Evolutionary conservation across 2,888 invertebrate genomes (phyloP), one percentile per base, ranked within the genome.

Genomic region (Cephalotes varians): DNA sequence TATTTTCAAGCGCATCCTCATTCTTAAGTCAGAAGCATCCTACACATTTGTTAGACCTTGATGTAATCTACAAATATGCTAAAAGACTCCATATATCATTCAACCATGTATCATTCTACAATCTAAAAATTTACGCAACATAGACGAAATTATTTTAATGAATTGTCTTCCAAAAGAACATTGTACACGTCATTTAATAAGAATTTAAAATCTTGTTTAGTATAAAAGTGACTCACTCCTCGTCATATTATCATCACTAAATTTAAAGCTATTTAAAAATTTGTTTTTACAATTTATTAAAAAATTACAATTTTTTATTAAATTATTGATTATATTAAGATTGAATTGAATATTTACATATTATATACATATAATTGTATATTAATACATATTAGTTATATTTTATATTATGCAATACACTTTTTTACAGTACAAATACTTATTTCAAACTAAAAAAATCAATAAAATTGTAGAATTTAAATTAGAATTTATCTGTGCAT

Each of bases 1-100:
- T 3, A 60, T 60, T 60, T 34, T 60, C 31, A 31, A 31, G 31
- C n/a, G 18, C 58, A n/a, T 60, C 0, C 9, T 44, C 9, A 9
- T 2, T 47, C 18, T n/a, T 6, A 34, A 60, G 3, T 47, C 3
- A 62, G 21, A 1, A 34, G 47, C 15, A 62, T n/a, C 18, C 18
- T 34, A 34, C 12, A 34, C 12, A 40, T 58, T 56, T n/a, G 25
- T 7, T 12, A 18, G 15, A 10, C 18, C 2, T 10, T 47, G 21
- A 47, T 62, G 49, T 34, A 4, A 25, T 62, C 47, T 64, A 34
- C 3, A 47, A 49, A 47, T 25, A 64, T 74, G 47, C 62, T 62
- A 60, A 12, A 31, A 47, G 21, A 28, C n/a, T n/a, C n/a, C n/a
- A n/a, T 3, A 2, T 31, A 58, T 0, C 4, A 12, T n/a, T n/a